phyloP scores from a whole-genome alignment of 1,140 invertebrate species.

The Arion vulgaris region DNA sequence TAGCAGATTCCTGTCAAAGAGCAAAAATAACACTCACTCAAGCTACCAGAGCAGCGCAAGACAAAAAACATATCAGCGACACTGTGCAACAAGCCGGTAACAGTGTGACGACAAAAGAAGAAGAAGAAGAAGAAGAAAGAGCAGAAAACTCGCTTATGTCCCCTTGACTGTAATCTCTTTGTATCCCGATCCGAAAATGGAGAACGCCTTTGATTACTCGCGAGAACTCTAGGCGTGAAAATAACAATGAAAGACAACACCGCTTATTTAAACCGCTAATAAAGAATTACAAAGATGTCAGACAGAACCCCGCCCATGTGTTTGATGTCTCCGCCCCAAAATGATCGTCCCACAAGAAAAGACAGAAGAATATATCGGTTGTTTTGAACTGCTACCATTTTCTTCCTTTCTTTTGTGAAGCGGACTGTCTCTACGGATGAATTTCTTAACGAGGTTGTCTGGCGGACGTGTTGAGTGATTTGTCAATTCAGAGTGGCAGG shows the following conservation, averaged over 20 bases:
- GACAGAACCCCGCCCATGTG: conserved; percentile 7
- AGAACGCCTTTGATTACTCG: conserved; percentile 8
- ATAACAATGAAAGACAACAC: conserved; percentile 26
- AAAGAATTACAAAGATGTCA: conserved; percentile 17
- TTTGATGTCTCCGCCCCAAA: conserved; percentile 7
- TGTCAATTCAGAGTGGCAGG: conserved; percentile 30
- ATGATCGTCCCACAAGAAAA: background rate
- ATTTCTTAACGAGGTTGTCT: conserved; percentile 35
- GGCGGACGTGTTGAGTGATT: conserved; percentile 36
- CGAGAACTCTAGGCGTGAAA: background rate
- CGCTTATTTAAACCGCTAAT: conserved; percentile 4
- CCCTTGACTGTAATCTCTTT: background rate
- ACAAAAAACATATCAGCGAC: no score
- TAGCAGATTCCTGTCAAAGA: no score
- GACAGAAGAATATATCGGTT: background rate
- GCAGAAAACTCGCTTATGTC: background rate
- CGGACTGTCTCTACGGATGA: conserved; percentile 33
- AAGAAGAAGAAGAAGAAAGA: background rate
- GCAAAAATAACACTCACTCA: no score
- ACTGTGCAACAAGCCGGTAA: no score
- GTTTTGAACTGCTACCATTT: background rate
- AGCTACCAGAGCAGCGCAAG: no score
- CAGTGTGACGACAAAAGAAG: no score
- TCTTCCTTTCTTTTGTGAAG: background rate
- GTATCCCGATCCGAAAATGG: background rate